A percentile compares a stretch with the other conserved stretches of the same genome.
phyloP scores from a whole-genome alignment of 2,113 vertebrate species.

The Hippocampus comes region DNA sequence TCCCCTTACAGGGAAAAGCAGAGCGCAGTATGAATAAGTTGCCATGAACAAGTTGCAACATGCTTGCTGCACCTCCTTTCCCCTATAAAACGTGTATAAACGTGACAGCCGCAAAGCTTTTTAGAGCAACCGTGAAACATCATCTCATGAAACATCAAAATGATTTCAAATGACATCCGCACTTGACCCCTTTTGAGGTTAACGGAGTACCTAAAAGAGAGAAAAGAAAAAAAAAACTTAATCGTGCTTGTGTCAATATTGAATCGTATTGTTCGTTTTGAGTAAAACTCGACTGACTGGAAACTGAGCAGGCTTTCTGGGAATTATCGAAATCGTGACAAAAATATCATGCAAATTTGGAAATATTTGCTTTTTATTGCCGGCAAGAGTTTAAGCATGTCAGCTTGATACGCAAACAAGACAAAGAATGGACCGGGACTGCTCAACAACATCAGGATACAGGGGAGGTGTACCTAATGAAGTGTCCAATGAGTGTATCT shows the following conservation, averaged over 20 bases:
- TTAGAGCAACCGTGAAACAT: too few relatives aligned
- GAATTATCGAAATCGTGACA: neutral
- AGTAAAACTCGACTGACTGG: constrained; percentile 2
- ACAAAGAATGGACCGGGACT: too few relatives aligned
- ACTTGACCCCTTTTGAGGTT: neutral
- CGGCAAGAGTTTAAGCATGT: neutral
- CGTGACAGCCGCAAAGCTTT: neutral
- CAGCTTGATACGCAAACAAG: neutral
- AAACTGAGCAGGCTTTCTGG: neutral
- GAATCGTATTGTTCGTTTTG: too few relatives aligned
- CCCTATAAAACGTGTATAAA: neutral
- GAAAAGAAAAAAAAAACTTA: too few relatives aligned
- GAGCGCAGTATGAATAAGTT: neutral
- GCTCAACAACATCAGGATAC: too few relatives aligned
- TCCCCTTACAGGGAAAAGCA: too few relatives aligned
- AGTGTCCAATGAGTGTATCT: neutral
- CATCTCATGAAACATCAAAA: neutral
- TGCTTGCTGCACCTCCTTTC: neutral
- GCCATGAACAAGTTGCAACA: neutral
- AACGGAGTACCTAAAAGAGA: too few relatives aligned
- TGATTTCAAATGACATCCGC: neutral
- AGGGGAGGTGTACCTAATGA: neutral
- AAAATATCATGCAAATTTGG: neutral
- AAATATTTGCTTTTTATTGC: neutral
- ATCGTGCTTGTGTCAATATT: too few relatives aligned